Percentiles rank a stretch among this genome's conserved stretches.
phyloP scores from a whole-genome alignment of 2,113 vertebrate genomes.

The Lophotis ruficrista region DNA sequence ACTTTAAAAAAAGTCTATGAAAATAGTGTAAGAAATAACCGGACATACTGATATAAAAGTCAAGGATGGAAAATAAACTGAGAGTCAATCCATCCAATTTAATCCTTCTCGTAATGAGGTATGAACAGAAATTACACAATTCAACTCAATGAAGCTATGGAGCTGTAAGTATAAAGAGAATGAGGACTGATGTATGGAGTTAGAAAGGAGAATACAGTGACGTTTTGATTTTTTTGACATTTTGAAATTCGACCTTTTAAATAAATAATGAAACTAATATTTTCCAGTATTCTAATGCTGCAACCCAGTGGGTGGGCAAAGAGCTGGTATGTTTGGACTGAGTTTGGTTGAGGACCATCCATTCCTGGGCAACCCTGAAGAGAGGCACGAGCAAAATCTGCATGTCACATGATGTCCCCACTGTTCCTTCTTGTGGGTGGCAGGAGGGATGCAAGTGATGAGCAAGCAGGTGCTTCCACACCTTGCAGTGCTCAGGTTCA shows the following conservation, averaged over 20 bases:
- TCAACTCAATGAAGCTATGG: background rate
- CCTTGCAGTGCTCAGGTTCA: rapidly evolving
- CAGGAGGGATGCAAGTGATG: background rate
- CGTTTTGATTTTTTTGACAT: background rate
- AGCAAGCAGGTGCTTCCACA: background rate
- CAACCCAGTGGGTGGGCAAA: background rate
- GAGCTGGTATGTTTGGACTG: background rate
- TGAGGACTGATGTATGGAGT: background rate
- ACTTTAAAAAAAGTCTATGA: background rate
- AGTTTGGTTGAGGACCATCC: background rate
- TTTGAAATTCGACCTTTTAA: background rate
- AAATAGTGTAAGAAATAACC: background rate
- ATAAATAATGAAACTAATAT: background rate
- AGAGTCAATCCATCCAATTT: background rate
- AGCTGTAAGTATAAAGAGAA: background rate
- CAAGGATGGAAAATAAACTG: background rate
- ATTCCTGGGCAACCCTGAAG: background rate
- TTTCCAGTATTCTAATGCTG: background rate
- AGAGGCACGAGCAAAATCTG: background rate
- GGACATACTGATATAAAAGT: background rate
- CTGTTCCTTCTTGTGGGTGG: background rate
- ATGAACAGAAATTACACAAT: background rate
- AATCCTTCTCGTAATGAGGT: background rate
- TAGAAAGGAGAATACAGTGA: background rate
- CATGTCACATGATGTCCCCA: rapidly evolving